Evolutionary conservation across 2,888 invertebrate genomes (phyloP).

Genomic region (Chalcis sispes): DNA sequence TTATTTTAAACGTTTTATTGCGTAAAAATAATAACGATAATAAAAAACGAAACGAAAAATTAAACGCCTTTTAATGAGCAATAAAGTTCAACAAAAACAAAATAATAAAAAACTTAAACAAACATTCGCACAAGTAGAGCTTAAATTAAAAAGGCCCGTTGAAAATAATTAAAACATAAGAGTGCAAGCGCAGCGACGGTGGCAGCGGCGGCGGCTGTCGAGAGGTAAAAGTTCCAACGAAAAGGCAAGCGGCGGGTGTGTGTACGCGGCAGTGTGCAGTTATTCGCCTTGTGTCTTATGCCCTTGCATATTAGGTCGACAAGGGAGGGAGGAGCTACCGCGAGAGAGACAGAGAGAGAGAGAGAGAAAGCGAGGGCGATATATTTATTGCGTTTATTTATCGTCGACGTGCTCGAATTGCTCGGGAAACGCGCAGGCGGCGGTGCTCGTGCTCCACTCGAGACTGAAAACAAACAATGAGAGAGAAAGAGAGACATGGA

Average conservation of each 20-base stretch:
- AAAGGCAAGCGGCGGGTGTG: background rate
- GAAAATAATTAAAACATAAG: conserved; percentile 29
- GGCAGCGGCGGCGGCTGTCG: no score
- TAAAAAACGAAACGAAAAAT: no score
- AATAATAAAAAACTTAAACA: no score
- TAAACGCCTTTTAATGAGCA: no score
- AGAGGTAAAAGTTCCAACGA: no score
- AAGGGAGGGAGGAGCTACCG: conserved; percentile 26
- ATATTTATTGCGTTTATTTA: conserved; percentile 60
- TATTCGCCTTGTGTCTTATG: conserved; percentile 32
- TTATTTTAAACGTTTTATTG: no score
- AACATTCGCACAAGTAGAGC: no score
- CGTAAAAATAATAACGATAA: no score
- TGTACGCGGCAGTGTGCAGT: background rate
- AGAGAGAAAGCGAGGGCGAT: conserved; percentile 42
- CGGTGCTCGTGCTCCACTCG: conserved; percentile 22
- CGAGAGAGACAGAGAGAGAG: conserved; percentile 11
- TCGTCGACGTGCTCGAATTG: conserved; percentile 57
- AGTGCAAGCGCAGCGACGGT: background rate
- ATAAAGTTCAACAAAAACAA: no score
- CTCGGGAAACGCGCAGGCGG: conserved; percentile 31
- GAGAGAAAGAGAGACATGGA: conserved; percentile 1
- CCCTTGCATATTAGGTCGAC: conserved; percentile 34
- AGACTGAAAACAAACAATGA: conserved; percentile 55
- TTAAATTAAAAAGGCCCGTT: background rate